Evolutionary conservation across 2,888 invertebrate species (phyloP).

Genomic region (Autographa gamma): DNA sequence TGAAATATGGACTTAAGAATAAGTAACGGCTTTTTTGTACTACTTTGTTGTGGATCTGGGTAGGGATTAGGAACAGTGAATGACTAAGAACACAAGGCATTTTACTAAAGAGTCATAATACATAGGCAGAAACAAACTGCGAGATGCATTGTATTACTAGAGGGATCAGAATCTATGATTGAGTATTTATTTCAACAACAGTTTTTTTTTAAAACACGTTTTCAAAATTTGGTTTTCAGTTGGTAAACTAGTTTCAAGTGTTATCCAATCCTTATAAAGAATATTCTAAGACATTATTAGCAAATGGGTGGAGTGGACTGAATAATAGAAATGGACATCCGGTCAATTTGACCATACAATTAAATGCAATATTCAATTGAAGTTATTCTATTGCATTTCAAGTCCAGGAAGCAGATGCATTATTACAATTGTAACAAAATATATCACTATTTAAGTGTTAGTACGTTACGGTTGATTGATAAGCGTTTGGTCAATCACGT

Average conservation of each 20-base stretch:
- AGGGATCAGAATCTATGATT: no score
- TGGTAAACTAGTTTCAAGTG: slow-evolving; percentile 20
- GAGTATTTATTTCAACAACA: no score
- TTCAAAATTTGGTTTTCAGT: neutral
- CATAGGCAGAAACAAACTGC: no score
- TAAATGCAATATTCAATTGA: slow-evolving; percentile 34
- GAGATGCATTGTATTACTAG: no score
- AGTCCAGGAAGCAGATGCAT: slow-evolving; percentile 32
- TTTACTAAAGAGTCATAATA: no score
- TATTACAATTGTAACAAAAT: neutral
- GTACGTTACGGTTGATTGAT: neutral
- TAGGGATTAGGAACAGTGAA: no score
- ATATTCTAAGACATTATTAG: slow-evolving; percentile 17
- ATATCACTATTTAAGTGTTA: neutral
- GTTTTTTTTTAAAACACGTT: no score
- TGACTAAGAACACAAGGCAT: no score
- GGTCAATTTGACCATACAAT: slow-evolving; percentile 47
- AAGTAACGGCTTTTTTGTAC: slow-evolving; percentile 14
- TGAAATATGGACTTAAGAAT: slow-evolving; percentile 19
- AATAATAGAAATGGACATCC: slow-evolving; percentile 47
- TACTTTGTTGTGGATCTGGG: slow-evolving; percentile 3
- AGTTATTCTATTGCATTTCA: slow-evolving; percentile 30
- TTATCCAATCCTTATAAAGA: slow-evolving; percentile 14
- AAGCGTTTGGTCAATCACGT: neutral
- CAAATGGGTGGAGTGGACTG: slow-evolving; percentile 25